These are phyloP conservation scores for Podargus strigoides DNA, from an alignment of 2,797 vertebrate genomes.

Conservation along the genomic window DNA sequence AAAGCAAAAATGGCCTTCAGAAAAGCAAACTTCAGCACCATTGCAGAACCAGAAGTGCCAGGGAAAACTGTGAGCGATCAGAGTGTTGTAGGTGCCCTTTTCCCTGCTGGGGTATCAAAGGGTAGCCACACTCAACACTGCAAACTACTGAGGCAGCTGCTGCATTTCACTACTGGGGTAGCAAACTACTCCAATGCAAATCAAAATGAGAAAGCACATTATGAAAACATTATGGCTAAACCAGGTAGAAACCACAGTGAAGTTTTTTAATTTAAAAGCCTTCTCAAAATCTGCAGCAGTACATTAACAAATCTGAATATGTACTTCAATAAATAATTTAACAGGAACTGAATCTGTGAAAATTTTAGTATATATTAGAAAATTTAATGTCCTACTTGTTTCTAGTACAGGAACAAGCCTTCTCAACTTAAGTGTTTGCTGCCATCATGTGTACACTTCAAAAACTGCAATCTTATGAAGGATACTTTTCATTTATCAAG, in stretches of 20 bases:
- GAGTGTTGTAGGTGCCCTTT: neutral
- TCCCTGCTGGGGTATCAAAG: neutral
- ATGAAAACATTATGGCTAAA: neutral
- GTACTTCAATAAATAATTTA: neutral
- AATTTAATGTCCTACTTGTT: neutral
- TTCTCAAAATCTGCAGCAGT: neutral
- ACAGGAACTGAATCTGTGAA: neutral
- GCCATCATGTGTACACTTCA: conserved; percentile 68
- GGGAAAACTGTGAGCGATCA: neutral
- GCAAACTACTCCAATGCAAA: neutral
- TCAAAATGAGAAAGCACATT: neutral
- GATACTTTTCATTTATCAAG: neutral
- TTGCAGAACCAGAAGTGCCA: neutral
- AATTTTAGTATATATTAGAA: neutral
- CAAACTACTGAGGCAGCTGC: neutral
- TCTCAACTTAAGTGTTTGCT: conserved; percentile 52
- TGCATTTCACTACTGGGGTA: accelerated
- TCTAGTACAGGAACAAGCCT: neutral
- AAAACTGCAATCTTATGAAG: conserved; percentile 30
- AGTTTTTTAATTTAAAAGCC: neutral
- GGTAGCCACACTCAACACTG: neutral
- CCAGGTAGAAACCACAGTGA: neutral
- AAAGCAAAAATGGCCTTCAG: neutral
- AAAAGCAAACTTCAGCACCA: neutral
- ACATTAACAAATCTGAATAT: neutral